Evolutionary conservation across 1,140 invertebrate genomes (phyloP).

Genomic region (Drosophila orena): DNA sequence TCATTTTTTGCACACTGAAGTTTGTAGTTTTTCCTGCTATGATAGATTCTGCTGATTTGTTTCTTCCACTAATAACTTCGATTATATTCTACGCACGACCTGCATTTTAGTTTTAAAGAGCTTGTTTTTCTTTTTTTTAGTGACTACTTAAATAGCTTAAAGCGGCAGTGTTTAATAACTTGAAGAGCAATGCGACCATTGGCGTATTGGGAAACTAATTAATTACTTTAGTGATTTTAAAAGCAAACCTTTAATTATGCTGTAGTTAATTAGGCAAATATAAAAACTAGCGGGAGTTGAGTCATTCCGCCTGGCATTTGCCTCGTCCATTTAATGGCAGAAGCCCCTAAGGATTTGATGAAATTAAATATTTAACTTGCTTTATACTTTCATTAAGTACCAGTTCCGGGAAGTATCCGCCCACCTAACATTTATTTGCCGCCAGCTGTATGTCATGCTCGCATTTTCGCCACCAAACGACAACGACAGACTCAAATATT

Average conservation of each 20-base stretch:
- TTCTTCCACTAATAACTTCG: slow-evolving; percentile 6
- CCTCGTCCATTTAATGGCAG: slow-evolving; percentile 1
- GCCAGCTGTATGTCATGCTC: slow-evolving; percentile 67
- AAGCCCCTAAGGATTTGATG: slow-evolving; percentile 12
- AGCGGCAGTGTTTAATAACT: background rate
- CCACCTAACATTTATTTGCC: slow-evolving; percentile 63
- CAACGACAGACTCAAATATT: slow-evolving; percentile 77
- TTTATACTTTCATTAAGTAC: slow-evolving; percentile 55
- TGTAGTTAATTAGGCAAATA: slow-evolving; percentile 5
- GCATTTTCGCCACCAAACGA: slow-evolving; percentile 75
- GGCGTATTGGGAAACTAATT: too few relatives aligned
- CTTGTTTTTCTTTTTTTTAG: slow-evolving; percentile 26
- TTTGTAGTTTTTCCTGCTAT: slow-evolving; percentile 22
- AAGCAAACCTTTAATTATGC: background rate
- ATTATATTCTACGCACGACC: background rate
- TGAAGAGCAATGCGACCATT: too few relatives aligned
- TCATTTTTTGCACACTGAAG: slow-evolving; percentile 13
- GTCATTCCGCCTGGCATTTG: slow-evolving; percentile 7
- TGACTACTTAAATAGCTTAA: background rate
- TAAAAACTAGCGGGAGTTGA: background rate
- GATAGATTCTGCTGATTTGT: slow-evolving; percentile 13
- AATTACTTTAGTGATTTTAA: too few relatives aligned
- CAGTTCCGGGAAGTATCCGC: slow-evolving; percentile 4
- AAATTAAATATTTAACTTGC: slow-evolving; percentile 70
- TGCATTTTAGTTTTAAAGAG: slow-evolving; percentile 47